Base-by-base conservation (phyloP, 2,888 invertebrate species). In the Meta bourneti region DNA sequence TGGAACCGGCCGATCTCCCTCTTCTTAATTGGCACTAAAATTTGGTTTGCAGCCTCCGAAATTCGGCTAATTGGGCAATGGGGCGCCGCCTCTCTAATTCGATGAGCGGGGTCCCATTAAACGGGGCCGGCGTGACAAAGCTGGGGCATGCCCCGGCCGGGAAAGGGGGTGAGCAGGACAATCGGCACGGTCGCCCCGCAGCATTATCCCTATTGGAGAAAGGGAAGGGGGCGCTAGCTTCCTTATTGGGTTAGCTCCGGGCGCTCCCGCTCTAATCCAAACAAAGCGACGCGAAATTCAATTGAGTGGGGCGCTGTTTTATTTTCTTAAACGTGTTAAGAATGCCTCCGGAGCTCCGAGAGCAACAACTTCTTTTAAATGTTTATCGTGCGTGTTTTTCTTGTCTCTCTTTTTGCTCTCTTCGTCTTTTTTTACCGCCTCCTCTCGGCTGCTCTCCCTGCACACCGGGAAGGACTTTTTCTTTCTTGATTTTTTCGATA, bases 291-390 rank as follows among this genome's bases (percentile, higher is more conserved):
- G 80, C 48, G 88, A 88, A 88, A 88, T 88, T 88, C 88, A 81
- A 88, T 88, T 88, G 88, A 48, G 88, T 81, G 49, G 81, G 48
- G 81, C 81, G 88, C 81, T 88, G 88, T 88, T 88, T 88, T 88
- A 88, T 88, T 88, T 88, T 88, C 88, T 88, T 88, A 88, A 88
- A 88, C 88, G 88, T 88, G 88, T 88, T 88, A 88, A 88, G 88
- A 88, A 88, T 88, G 88, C 88, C 88, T 81, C 48, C 54, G 85
- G 85, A 19, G 80, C 34, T 69, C 13, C 77, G 19, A 34, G 61
- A 72, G 88, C 88, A 88, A 88, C 88, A 88, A 88, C 88, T 88
- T 88, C 88, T 88, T 88, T 88, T 88, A 88, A 88, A 88, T 88
- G 81, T 88, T 88, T 88, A 88, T 88, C 88, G 88, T 88, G 81